Evolutionary conservation across 2,113 vertebrate genomes (phyloP).

Genomic region (Suricata suricatta): DNA sequence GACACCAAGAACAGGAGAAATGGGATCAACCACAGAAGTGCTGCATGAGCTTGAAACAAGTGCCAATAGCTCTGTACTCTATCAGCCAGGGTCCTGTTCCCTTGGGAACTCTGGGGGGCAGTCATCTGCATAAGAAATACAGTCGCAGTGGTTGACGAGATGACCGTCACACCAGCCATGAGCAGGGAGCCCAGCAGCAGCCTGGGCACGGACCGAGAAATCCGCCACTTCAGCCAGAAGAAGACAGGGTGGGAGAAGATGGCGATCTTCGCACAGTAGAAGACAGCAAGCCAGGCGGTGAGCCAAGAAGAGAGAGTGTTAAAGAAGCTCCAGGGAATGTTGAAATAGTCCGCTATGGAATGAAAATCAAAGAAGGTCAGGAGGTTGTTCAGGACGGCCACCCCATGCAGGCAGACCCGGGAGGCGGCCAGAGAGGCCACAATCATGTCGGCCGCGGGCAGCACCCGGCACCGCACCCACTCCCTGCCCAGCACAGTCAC

Average conservation of each 20-base stretch:
- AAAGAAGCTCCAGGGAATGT: not conserved
- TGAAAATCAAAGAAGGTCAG: not conserved
- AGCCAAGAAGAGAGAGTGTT: conserved; percentile 26
- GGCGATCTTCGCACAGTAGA: conserved; percentile 60
- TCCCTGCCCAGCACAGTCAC: not conserved
- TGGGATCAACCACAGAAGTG: not conserved
- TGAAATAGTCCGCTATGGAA: accelerated
- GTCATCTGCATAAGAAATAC: accelerated
- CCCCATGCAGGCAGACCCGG: conserved; percentile 15
- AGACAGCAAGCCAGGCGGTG: conserved; percentile 41
- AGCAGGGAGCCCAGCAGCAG: conserved; percentile 13
- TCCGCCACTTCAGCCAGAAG: conserved; percentile 55
- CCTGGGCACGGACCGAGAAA: not conserved
- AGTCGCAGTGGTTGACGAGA: not conserved
- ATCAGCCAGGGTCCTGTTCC: not conserved
- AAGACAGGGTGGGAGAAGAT: conserved; percentile 43
- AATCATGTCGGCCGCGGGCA: not conserved
- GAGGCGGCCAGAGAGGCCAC: not conserved
- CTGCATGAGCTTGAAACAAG: not conserved
- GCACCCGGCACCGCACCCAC: accelerated
- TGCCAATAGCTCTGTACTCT: accelerated
- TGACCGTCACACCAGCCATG: not conserved
- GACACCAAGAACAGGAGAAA: conserved; percentile 56
- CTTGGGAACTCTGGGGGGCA: not conserved
- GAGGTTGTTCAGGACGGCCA: not conserved